Evolutionary conservation across 2,113 vertebrate species (phyloP).

Genomic region (Gopherus flavomarginatus): DNA sequence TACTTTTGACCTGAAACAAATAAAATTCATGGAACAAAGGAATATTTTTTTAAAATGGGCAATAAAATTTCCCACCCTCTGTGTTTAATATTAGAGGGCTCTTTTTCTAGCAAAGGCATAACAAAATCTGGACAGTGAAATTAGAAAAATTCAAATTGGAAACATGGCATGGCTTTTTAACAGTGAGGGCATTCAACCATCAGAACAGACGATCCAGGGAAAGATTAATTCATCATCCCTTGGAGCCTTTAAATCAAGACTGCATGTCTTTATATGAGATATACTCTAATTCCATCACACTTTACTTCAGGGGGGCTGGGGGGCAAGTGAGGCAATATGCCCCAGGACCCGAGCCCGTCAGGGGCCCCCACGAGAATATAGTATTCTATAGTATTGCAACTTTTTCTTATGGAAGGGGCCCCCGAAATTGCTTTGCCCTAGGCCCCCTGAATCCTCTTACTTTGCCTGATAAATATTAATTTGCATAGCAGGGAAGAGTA

Average conservation of each 20-base stretch:
- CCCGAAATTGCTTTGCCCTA: too few species aligned
- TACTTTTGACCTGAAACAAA: background rate
- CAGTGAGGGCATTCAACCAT: background rate
- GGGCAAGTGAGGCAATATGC: too few species aligned
- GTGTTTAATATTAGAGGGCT: background rate
- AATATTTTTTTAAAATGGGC: background rate
- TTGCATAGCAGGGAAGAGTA: background rate
- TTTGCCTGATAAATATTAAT: background rate
- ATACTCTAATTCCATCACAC: background rate
- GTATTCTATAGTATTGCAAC: too few species aligned
- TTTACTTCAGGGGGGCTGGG: background rate
- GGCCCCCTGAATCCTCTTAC: too few species aligned
- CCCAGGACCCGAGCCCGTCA: too few species aligned
- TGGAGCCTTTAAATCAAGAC: background rate
- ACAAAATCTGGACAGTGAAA: background rate
- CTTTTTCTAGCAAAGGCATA: background rate
- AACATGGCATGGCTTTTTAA: background rate
- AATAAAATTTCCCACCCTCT: background rate
- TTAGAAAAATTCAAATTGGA: background rate
- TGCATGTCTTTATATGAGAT: background rate
- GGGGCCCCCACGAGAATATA: too few species aligned
- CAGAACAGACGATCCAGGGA: accelerated
- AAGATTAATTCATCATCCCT: background rate
- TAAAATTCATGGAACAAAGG: background rate
- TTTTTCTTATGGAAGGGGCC: too few species aligned